phyloP scores from a whole-genome alignment of 2,113 vertebrate species.

The Oncorhynchus clarkii region DNA sequence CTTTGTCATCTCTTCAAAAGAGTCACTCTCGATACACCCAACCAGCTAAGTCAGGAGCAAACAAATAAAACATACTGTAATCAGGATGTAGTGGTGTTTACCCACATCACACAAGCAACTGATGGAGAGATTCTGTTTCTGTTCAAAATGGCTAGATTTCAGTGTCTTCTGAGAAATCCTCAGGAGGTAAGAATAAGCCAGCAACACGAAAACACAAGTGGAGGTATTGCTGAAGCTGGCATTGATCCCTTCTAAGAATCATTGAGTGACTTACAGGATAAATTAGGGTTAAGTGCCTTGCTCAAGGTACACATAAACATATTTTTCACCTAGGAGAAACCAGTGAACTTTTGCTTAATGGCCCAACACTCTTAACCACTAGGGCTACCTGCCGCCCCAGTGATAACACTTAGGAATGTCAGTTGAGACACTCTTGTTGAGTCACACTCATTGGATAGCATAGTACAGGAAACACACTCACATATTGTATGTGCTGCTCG shows the following conservation, averaged over 20 bases:
- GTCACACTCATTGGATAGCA: too few species aligned
- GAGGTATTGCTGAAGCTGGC: background rate
- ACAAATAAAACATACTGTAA: background rate
- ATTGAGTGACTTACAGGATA: background rate
- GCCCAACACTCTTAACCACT: too few species aligned
- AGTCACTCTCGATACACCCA: conserved; percentile 21
- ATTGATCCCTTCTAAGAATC: background rate
- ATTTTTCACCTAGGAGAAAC: too few species aligned
- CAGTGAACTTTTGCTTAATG: too few species aligned
- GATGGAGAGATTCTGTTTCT: background rate
- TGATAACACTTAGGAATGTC: too few species aligned
- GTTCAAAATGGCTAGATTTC: background rate
- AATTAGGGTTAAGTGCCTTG: background rate
- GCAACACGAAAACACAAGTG: background rate
- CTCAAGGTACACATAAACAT: too few species aligned
- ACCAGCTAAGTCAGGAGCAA: conserved; percentile 25
- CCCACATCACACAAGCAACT: background rate
- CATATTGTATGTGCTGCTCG: too few species aligned
- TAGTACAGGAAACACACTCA: too few species aligned
- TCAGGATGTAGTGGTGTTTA: background rate
- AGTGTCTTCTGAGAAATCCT: background rate
- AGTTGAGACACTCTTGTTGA: too few species aligned
- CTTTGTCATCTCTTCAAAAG: background rate
- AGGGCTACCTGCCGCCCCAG: too few species aligned
- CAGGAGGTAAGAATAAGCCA: background rate